Percentiles rank a stretch among this genome's conserved stretches.
Conservation (phyloP, 2,888 invertebrate genomes). For the Leucophenga montana region DNA sequence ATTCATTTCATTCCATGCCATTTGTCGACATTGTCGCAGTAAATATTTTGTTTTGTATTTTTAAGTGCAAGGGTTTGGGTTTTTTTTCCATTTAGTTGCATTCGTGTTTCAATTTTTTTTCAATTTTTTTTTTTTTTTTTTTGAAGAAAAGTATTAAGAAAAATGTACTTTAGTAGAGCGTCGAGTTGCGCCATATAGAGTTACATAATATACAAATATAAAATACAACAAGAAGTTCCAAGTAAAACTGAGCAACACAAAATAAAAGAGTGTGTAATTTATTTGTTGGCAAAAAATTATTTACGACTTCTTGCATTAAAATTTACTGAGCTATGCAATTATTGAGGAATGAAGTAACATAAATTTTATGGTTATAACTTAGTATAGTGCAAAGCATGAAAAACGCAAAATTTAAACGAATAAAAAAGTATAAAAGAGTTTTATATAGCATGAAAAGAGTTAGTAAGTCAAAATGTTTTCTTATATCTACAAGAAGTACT, state of each 20-base stretch:
- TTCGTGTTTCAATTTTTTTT: conserved; percentile 22
- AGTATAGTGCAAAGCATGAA: conserved; percentile 41
- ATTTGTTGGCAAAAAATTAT: conserved; percentile 58
- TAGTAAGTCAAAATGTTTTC: background rate
- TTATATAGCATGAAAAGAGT: conserved; percentile 45
- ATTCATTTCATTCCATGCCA: background rate
- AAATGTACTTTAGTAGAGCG: conserved; percentile 58
- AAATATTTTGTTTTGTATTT: conserved; percentile 1
- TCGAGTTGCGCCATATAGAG: too few species aligned
- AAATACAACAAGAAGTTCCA: too few species aligned
- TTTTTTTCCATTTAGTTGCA: conserved; percentile 6
- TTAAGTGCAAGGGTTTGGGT: background rate
- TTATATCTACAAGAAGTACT: too few species aligned
- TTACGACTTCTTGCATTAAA: conserved; percentile 68
- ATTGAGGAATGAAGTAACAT: conserved; percentile 65
- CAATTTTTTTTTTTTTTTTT: conserved; percentile 28
- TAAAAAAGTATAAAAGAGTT: conserved; percentile 23
- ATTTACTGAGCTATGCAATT: conserved; percentile 66
- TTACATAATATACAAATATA: too few species aligned
- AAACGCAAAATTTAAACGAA: conserved; percentile 30
- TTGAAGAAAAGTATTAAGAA: conserved; percentile 60
- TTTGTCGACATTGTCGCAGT: conserved; percentile 29
- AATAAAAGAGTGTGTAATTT: conserved; percentile 47
- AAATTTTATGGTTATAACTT: conserved; percentile 58
- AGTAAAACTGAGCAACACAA: conserved; percentile 25